Conservation (phyloP, 2,888 invertebrate species). For the Lottia scabra region DNA sequence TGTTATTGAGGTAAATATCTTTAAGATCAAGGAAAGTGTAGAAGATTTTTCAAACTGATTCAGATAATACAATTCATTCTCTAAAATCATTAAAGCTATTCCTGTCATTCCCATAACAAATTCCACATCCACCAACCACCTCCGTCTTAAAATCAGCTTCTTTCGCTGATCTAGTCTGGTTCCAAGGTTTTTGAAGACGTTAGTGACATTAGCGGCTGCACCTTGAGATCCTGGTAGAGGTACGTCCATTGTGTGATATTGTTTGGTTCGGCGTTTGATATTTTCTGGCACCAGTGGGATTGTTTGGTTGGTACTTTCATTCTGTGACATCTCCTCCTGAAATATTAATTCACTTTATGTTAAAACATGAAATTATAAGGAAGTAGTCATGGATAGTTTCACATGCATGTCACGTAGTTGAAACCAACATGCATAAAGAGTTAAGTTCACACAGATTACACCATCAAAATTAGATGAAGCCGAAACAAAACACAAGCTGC, state of each 20-base stretch:
- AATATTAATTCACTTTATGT: not conserved
- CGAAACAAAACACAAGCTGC: no score
- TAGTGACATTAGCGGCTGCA: not conserved
- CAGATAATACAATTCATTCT: constrained; percentile 52
- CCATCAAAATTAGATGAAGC: no score
- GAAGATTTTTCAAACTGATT: constrained; percentile 34
- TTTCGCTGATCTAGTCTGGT: constrained; percentile 41
- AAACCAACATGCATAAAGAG: no score
- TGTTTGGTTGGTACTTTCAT: constrained; percentile 6
- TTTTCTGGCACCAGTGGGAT: constrained; percentile 10
- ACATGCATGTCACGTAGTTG: no score
- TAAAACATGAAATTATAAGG: no score
- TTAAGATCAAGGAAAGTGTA: constrained; percentile 39
- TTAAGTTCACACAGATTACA: no score
- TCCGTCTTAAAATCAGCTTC: constrained; percentile 32
- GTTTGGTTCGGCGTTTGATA: not conserved
- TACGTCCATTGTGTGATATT: constrained; percentile 10
- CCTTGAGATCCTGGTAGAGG: not conserved
- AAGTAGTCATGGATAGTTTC: no score
- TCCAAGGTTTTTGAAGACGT: constrained; percentile 33
- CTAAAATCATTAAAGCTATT: constrained; percentile 53
- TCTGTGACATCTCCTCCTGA: not conserved
- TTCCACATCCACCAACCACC: constrained; percentile 48
- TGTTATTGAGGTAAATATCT: constrained; percentile 43
- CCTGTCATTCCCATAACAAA: constrained; percentile 47